Base-by-base conservation (phyloP, 2,797 vertebrate species). In the Gallinago solitaria region DNA sequence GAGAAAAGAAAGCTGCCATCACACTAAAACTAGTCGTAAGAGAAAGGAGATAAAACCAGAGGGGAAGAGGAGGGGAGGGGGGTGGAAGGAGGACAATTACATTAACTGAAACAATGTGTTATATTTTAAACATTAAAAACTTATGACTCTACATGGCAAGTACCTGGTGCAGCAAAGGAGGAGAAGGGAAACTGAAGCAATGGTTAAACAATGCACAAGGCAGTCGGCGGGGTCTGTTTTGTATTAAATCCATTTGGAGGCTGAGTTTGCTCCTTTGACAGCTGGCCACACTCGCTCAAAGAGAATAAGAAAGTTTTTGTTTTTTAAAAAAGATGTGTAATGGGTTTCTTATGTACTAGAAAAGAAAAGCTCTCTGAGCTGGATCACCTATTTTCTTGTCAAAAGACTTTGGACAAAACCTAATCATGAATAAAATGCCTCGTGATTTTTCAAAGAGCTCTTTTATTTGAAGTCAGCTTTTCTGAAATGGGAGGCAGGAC, bases 371-470 rank as follows among this genome's bases (percentile, higher is more conserved):
- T 85, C 93, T 97, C 97, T 94, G 96, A 96, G 96, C 97, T 96
- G 95, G 87, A 96, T 98, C 97, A 96, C 97, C 97, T 95, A 98
- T 98, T 98, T 98, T 98, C 98, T 98, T 98, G 98, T 98, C 98
- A 98, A 98, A 97, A 97, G 97, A 96, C 95, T 97, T 95, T 94
- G 97, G 97, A 97, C 97, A 95, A 97, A 97, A 97, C 82, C 95
- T 93, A 97, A 98, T 98, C 98, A 97, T 96, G 96, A 97, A 97
- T 97, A 96, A 97, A 98, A 97, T 92, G 79, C 93, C 76, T 94
- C 91, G n/a, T 95, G 93, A 95, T 97, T 97, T 98, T 97, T 97
- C 97, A 97, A 97, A 98, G 94, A 88, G 94, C 56, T 84, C 70
- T 96, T 93, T 93, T 92, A 87, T 97, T 97, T 97, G 97, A 96